Evolutionary conservation across 1,140 invertebrate species (phyloP).

Genomic region (Camponotus floridanus): DNA sequence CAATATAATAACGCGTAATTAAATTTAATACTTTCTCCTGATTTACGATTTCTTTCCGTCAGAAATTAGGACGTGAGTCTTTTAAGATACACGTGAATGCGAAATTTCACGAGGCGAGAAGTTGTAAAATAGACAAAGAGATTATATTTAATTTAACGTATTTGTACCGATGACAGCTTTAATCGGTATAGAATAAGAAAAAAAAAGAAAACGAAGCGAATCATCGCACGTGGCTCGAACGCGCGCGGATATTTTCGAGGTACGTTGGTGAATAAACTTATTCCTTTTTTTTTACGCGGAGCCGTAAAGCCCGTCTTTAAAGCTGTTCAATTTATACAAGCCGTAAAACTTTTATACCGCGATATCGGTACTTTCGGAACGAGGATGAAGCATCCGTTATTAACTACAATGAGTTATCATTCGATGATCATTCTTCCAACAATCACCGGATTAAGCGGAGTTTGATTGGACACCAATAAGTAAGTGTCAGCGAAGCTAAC

Average conservation of each 20-base stretch:
- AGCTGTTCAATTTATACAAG: conserved; percentile 42
- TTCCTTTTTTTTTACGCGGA: conserved; percentile 7
- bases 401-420: conserved; percentile 42
- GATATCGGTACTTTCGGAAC: conserved; percentile 53
- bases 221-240: neutral
- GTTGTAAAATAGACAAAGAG: neutral
- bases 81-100: neutral
- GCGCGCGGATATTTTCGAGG: neutral
- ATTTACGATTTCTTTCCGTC: neutral
- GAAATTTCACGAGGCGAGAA: neutral
- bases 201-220: neutral
- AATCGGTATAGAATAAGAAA: neutral
- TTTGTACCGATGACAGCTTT: neutral
- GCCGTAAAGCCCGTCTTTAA: conserved; percentile 28
- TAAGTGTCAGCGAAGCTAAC: neutral
- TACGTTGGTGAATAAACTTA: conserved; percentile 17
- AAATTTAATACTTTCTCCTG: neutral
- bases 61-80: neutral
- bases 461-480: conserved; percentile 33
- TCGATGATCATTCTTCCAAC: conserved; percentile 1
- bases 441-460: conserved; percentile 23
- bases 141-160: conserved; percentile 17
- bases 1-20: conserved; percentile 3
- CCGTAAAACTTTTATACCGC: conserved; percentile 44
- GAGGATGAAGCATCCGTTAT: conserved; percentile 41